Conservation (phyloP, 2,888 invertebrate genomes). For the Loripinus fragilis region DNA sequence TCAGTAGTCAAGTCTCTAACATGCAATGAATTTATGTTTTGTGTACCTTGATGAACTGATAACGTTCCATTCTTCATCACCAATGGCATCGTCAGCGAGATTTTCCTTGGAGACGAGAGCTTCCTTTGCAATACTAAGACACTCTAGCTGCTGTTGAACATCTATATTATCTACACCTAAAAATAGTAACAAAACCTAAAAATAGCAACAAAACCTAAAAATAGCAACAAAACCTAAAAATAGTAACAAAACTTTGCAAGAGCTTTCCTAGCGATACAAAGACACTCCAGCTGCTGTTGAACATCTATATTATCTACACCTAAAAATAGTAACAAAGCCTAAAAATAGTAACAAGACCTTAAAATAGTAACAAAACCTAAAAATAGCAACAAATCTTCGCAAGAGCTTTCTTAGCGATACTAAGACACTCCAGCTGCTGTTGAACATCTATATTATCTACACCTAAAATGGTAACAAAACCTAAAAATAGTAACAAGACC, state of each 20-base stretch:
- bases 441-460: slow-evolving; percentile 49
- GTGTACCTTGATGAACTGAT: slow-evolving; percentile 71
- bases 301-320: no score
- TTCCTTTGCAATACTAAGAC: slow-evolving; percentile 73
- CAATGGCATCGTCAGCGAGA: slow-evolving; percentile 81
- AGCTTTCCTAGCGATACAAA: no score
- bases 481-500: no score
- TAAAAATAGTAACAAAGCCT: no score
- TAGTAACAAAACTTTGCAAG: no score
- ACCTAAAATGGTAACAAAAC: slow-evolving; percentile 37
- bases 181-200: neutral
- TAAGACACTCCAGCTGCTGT: slow-evolving; percentile 58
- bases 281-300: no score
- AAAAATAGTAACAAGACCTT: no score
- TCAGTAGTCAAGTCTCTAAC: no score
- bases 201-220: no score
- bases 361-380: no score
- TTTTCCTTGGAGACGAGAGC: slow-evolving; percentile 77
- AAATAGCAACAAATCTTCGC: no score
- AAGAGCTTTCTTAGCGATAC: slow-evolving; percentile 76
- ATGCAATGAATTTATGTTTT: neutral
- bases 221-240: no score
- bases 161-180: slow-evolving; percentile 53
- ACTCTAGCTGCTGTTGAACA: slow-evolving; percentile 55
- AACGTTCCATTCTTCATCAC: slow-evolving; percentile 83